Evolutionary conservation across 2,888 invertebrate species (phyloP), one percentile per base, ranked within the genome.

Genomic region (Eupithecia inturbata): DNA sequence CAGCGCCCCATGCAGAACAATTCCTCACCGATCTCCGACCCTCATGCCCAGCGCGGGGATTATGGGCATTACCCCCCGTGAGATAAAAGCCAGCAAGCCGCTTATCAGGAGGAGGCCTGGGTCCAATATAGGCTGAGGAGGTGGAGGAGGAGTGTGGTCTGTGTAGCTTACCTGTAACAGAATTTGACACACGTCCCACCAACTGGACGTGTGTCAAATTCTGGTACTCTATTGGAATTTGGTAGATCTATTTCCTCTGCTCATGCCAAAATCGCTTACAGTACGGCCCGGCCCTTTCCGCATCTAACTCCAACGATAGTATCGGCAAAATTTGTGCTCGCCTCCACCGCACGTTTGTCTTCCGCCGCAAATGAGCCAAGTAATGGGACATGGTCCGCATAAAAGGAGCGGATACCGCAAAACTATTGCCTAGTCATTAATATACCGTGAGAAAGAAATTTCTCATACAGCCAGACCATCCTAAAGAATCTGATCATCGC

Each of bases 261-360:
- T 57, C 26, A 57, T 26, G 26, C 5, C 14, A 4, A 57, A 10
- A 39, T 22, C 53, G 60, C 68, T 45, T 5, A 33, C 36, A 22
- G 12, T 57, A 14, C 63, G 63, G 26, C 49, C 53, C 36, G 70
- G 72, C 63, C 68, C 39, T 67, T 72, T 53, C 64, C 57, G 28
- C 68, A 68, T 49, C 39, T 68, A 70, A 73, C 66, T 74, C 67
- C 85, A 82, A 85, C 87, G 93, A 94, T 94, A 90, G 88, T 92
- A 94, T 94, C 94, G 88, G 91, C 89, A 86, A 92, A 92, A 92
- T 92, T 92, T 92, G 91, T 91, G 92, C 89, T 89, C 90, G 89
- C 91, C 89, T 87, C 87, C 86, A 87, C 85, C 84, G 80, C 85
- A n/a, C 92, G 92, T 92, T 92, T 92, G 93, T 92, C 91, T 92